Evolutionary conservation across 2,797 vertebrate species (phyloP).

Genomic region (Lophotriccus pileatus): DNA sequence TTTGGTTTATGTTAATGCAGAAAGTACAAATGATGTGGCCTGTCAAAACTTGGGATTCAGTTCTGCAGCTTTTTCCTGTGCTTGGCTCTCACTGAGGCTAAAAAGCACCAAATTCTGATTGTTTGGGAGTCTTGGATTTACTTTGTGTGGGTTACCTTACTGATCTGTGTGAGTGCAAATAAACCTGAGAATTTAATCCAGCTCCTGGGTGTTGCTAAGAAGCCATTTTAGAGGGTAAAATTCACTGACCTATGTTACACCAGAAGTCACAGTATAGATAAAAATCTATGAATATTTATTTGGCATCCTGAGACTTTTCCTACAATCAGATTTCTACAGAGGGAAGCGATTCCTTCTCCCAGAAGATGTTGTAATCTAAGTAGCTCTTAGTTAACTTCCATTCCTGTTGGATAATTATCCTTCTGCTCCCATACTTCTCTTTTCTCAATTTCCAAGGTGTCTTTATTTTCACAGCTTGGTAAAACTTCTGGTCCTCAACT

Average conservation of each 20-base stretch:
- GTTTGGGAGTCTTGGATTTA: background rate
- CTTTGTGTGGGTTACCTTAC: background rate
- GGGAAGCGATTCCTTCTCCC: background rate
- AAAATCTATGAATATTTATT: background rate
- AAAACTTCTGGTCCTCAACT: constrained; percentile 21
- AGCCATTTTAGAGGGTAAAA: background rate
- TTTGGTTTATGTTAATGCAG: background rate
- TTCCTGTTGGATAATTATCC: background rate
- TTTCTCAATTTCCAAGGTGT: background rate
- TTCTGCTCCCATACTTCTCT: background rate
- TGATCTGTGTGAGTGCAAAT: background rate
- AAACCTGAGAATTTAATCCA: background rate
- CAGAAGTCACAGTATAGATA: background rate
- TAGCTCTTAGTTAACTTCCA: background rate
- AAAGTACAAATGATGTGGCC: background rate
- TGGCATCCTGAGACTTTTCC: background rate
- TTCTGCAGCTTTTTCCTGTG: background rate
- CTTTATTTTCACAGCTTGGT: constrained; percentile 60
- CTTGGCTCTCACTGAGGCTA: background rate
- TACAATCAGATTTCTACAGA: background rate
- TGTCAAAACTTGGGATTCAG: background rate
- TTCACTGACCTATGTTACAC: background rate
- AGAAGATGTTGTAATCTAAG: background rate
- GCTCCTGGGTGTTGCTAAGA: background rate
- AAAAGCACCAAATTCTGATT: background rate